Evolutionary conservation across 2,797 vertebrate genomes (phyloP).

Genomic region (Chrysocyon brachyurus): DNA sequence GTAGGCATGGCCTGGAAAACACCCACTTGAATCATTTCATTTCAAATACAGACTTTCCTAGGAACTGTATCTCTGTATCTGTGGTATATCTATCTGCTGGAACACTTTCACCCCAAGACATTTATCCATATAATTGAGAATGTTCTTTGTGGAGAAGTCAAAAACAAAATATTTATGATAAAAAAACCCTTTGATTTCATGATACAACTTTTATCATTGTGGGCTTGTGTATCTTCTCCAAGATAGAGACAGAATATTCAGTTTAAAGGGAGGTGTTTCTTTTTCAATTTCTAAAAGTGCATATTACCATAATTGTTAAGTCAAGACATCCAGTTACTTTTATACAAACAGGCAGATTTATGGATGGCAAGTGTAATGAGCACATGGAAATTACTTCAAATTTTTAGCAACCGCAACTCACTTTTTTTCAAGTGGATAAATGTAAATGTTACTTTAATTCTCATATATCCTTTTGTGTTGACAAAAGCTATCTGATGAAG

Average conservation of each 20-base stretch:
- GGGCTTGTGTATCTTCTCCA: background rate
- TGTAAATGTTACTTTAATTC: slow-evolving; percentile 22
- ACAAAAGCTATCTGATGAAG: slow-evolving; percentile 1
- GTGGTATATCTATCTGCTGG: background rate
- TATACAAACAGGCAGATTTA: background rate
- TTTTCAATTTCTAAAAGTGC: background rate
- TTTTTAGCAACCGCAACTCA: background rate
- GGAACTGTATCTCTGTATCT: background rate
- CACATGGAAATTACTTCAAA: slow-evolving; percentile 9
- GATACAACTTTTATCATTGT: slow-evolving; percentile 1
- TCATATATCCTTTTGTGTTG: slow-evolving; percentile 29
- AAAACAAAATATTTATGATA: slow-evolving; percentile 47
- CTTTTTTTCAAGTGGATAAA: background rate
- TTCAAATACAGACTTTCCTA: slow-evolving; percentile 34
- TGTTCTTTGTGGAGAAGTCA: background rate
- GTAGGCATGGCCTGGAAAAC: background rate
- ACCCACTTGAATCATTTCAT: background rate
- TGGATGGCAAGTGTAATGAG: background rate
- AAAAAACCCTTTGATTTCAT: background rate
- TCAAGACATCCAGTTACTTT: background rate
- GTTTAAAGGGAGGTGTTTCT: background rate
- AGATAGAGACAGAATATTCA: slow-evolving; percentile 8
- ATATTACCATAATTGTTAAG: background rate
- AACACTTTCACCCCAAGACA: background rate
- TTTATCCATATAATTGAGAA: slow-evolving; percentile 30